These are phyloP conservation scores for Ormyrus nitidulus DNA, from an alignment of 2,888 invertebrate genomes.

Conservation along the genomic window DNA sequence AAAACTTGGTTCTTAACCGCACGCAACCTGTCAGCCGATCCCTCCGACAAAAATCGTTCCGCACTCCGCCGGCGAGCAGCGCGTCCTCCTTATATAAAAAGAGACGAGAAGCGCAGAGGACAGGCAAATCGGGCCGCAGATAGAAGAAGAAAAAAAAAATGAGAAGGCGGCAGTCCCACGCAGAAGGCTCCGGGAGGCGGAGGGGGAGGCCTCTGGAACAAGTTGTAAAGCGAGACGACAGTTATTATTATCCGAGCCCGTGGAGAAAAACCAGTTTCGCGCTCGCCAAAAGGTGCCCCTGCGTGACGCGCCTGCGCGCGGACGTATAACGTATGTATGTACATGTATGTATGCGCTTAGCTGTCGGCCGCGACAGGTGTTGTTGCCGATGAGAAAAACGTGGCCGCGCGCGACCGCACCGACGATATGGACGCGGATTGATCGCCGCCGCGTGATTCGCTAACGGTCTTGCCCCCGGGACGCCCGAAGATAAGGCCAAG, in stretches of 20 bases:
- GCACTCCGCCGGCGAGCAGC: too few relatives aligned
- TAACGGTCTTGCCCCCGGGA: too few relatives aligned
- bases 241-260: constrained; percentile 59
- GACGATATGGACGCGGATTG: too few relatives aligned
- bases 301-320: constrained; percentile 24
- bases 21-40: too few relatives aligned
- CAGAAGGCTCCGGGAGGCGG: background rate
- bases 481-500: too few relatives aligned
- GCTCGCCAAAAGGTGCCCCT: constrained; percentile 46
- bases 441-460: too few relatives aligned
- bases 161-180: background rate
- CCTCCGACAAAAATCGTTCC: too few relatives aligned
- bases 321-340: background rate
- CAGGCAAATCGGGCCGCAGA: background rate
- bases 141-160: background rate
- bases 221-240: constrained; percentile 63
- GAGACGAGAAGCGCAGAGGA: constrained; percentile 42
- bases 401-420: too few relatives aligned
- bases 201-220: constrained; percentile 46
- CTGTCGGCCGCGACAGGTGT: constrained; percentile 46
- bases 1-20: too few relatives aligned
- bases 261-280: constrained; percentile 50
- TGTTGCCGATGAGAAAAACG: constrained; percentile 27
- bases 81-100: background rate
- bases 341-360: background rate